phyloP scores from a whole-genome alignment of 2,888 invertebrate species.

The Ornithoptera alexandrae region DNA sequence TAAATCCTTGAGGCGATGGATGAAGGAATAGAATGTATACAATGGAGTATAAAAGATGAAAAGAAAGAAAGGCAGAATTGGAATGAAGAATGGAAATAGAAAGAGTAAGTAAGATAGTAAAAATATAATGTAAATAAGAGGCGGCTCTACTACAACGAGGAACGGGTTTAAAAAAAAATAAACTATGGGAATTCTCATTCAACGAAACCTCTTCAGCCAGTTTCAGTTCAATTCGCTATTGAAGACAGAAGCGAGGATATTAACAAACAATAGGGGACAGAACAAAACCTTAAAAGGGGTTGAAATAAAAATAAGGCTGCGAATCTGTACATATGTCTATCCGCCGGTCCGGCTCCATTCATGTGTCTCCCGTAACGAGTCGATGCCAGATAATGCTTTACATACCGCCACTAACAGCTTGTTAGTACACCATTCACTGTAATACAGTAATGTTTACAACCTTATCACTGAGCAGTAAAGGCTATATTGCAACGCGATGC shows the following conservation, averaged over 20 bases:
- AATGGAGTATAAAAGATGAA: too few relatives aligned
- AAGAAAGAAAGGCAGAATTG: too few relatives aligned
- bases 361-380: constrained; percentile 65
- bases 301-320: constrained; percentile 15
- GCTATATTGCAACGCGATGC: not conserved
- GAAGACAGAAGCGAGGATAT: constrained; percentile 1
- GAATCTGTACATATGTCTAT: constrained; percentile 31
- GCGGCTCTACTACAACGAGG: too few relatives aligned
- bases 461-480: constrained; percentile 11
- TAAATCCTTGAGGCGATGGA: too few relatives aligned
- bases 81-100: too few relatives aligned
- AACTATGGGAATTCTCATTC: too few relatives aligned
- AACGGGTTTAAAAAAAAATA: too few relatives aligned
- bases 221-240: not conserved
- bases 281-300: not conserved
- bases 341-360: constrained; percentile 45
- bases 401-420: constrained; percentile 37
- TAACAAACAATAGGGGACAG: constrained; percentile 14
- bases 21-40: too few relatives aligned
- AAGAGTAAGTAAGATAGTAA: too few relatives aligned
- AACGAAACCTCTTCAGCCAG: too few relatives aligned
- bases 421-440: constrained; percentile 31
- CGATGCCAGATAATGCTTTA: constrained; percentile 54
- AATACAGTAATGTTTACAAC: constrained; percentile 11
- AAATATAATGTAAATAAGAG: too few relatives aligned